These are phyloP conservation scores for Spongia lamella DNA, from an alignment of 37 sponge, comb jelly and placozoan genomes.

Conservation along the genomic window DNA sequence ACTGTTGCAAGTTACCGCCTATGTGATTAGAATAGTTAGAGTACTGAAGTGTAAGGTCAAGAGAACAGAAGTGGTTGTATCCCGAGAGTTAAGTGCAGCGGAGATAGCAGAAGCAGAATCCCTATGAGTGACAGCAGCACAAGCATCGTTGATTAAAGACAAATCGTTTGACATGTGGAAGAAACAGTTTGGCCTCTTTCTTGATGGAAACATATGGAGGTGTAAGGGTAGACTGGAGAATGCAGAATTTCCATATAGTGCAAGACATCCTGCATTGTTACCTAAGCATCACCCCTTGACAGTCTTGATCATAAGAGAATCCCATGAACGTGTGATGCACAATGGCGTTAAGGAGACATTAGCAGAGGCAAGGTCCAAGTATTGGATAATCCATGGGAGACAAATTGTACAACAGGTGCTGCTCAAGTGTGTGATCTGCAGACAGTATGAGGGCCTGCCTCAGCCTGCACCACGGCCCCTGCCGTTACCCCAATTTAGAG, in stretches of 20 bases:
- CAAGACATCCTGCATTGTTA: conserved; percentile 41
- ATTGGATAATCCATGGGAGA: too few species aligned
- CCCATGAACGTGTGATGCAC: conserved; percentile 37
- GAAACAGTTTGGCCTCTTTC: background rate
- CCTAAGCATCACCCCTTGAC: conserved; percentile 32
- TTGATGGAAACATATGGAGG: background rate
- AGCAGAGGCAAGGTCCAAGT: too few species aligned
- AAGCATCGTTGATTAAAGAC: background rate
- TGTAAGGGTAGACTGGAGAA: conserved; percentile 11
- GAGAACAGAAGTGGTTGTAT: background rate
- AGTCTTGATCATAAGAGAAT: conserved; percentile 9
- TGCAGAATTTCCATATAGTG: too few species aligned
- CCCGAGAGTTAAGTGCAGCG: background rate
- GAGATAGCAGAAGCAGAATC: background rate
- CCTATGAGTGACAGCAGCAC: background rate
- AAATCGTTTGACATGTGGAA: too few species aligned
- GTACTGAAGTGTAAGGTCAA: background rate
- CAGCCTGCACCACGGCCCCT: conserved; percentile 15
- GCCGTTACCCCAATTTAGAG: conserved; percentile 32
- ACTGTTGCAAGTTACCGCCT: background rate
- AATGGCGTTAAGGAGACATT: too few species aligned
- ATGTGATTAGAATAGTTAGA: background rate
- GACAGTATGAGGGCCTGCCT: conserved; percentile 18
- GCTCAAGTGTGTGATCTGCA: conserved; percentile 43
- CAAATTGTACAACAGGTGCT: too few species aligned